Percentiles rank a stretch among this genome's conserved stretches.
phyloP scores from a whole-genome alignment of 2,888 invertebrate genomes.

The Orthonychiurus folsomi region DNA sequence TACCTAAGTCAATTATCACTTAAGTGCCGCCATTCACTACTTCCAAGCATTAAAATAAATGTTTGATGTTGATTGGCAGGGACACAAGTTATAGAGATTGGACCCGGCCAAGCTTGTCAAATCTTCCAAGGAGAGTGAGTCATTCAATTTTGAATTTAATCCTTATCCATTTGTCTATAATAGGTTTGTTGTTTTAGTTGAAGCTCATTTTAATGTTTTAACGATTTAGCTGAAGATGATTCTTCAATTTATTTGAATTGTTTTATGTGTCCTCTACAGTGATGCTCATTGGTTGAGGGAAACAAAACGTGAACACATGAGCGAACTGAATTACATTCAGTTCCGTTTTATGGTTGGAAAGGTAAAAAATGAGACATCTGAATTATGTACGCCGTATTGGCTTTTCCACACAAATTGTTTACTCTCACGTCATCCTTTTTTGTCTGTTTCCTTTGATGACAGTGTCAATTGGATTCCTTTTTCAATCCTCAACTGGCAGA shows the following conservation, averaged over 20 bases:
- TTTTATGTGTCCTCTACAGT: constrained; percentile 18
- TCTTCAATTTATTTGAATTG: background rate
- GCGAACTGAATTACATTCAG: constrained; percentile 30
- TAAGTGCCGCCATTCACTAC: background rate
- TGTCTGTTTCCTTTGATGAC: too few species aligned
- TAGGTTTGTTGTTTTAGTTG: background rate
- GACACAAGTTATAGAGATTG: constrained; percentile 28
- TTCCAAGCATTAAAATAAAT: background rate
- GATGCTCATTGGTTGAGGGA: constrained; percentile 31
- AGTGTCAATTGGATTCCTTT: constrained; percentile 12
- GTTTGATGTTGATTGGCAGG: constrained; percentile 18
- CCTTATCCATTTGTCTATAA: background rate
- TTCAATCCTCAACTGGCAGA: constrained; percentile 4
- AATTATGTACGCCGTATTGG: constrained; percentile 15
- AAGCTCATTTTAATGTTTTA: background rate
- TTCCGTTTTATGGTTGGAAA: constrained; percentile 34
- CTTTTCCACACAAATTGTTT: background rate
- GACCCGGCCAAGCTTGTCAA: constrained; percentile 24
- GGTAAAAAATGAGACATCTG: constrained; percentile 14
- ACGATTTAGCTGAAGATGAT: background rate
- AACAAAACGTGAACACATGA: constrained; percentile 23
- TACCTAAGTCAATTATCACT: background rate
- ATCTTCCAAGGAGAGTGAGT: constrained; percentile 30
- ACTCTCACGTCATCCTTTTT: background rate
- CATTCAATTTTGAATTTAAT: background rate